phyloP scores from a whole-genome alignment of 92 coral and sea anemone genomes.

The Plumapathes pennacea region DNA sequence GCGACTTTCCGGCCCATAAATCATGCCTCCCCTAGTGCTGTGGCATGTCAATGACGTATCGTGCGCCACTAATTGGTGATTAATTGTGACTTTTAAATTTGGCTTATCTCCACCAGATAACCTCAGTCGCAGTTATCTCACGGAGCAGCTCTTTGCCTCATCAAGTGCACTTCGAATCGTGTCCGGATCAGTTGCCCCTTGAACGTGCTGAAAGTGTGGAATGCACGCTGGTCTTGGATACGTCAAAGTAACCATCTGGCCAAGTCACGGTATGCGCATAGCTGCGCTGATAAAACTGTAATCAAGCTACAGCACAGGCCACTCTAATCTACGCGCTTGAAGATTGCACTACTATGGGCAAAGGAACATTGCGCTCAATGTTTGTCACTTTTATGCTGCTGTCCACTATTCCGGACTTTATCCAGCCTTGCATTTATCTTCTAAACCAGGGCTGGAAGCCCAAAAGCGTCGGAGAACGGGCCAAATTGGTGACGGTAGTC shows the following conservation, averaged over 20 bases:
- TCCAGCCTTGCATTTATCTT: constrained; percentile 64
- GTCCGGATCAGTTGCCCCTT: constrained; percentile 11
- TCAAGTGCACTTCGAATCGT: too few relatives aligned
- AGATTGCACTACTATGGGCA: too few relatives aligned
- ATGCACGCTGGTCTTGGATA: constrained; percentile 7
- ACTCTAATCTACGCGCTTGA: too few relatives aligned
- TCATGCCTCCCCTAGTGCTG: too few relatives aligned
- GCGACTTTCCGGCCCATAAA: too few relatives aligned
- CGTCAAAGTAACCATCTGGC: too few relatives aligned
- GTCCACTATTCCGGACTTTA: constrained; percentile 38
- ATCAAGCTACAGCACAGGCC: too few relatives aligned
- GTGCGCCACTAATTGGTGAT: constrained; percentile 82
- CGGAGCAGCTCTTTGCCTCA: constrained; percentile 3
- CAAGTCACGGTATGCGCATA: too few relatives aligned
- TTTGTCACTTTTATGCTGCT: constrained; percentile 31
- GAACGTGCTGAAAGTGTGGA: constrained; percentile 12
- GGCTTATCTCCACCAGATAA: constrained; percentile 50
- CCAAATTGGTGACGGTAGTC: constrained; percentile 73
- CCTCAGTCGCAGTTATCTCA: constrained; percentile 33
- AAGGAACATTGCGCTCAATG: constrained; percentile 3
- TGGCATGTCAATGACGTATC: too few relatives aligned
- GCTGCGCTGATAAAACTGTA: too few relatives aligned
- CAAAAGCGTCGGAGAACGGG: constrained; percentile 66
- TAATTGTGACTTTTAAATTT: constrained; percentile 60
- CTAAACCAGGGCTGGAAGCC: constrained; percentile 79